Evolutionary conservation across 2,797 vertebrate genomes (phyloP), one percentile per base, ranked within the genome.

Genomic region (Gymnoscopelus microlampas): DNA sequence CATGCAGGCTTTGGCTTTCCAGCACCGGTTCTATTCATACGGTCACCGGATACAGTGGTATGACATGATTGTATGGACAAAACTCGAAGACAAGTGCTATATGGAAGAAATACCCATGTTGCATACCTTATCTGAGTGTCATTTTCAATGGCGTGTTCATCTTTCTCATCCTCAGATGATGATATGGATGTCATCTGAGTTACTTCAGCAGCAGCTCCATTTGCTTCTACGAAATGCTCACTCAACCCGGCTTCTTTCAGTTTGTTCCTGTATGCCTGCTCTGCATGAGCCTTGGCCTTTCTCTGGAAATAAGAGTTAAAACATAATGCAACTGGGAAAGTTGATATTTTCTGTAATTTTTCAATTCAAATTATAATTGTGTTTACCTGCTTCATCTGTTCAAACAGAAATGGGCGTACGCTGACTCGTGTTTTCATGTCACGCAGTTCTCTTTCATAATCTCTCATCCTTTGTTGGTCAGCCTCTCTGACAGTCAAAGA

Each of bases 331-430:
- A 7, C 23, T 60, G 55, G 12, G 47, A 5, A 1, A 3, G 2
- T 3, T 53, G n/a, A 24, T 56, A 0, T 39, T 59, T 47, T 29
- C 15, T 15, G 10, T 15, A 54, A 73, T 53, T 23, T 55, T 49
- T 53, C 23, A 55, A 47, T 3, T 58, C 64, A 53, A 10, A 1
- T 23, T 4, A 23, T 29, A 13, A 0, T 23, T 5, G 23, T 26
- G 10, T 75, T 88, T 94, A 99, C 97, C 96, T 97, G 96, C 72
- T 93, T 94, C 85, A 97, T 91, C 87, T 96, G 95, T 81, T 98
- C 95, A 1, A 99, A 98, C 74, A 99, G 95, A 85, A 93, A 98
- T 0, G 97, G 96, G 60, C 95, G 95, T 60, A 87, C 90, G 58
- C 91, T 92, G 74, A 99, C 94, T 81, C 96, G 87, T 54, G 91